Evolutionary conservation across 2,797 vertebrate species (phyloP).

Genomic region (Gallinago nigripennis): DNA sequence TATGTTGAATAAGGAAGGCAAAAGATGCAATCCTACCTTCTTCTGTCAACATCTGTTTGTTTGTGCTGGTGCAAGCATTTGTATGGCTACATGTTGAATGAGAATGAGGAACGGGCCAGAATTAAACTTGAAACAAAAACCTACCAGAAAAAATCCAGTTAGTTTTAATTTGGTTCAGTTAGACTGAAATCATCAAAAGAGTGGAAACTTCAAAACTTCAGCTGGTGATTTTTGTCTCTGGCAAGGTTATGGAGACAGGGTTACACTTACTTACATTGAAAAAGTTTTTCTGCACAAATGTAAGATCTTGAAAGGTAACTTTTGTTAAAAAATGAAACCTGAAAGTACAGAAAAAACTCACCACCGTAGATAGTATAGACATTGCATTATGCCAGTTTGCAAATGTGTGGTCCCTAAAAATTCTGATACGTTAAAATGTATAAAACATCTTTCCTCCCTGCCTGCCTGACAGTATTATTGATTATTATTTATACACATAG

Average conservation of each 20-base stretch:
- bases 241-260: not conserved
- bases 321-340: not conserved
- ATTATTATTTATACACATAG: not conserved
- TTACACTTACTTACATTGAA: not conserved
- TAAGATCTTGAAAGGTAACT: not conserved
- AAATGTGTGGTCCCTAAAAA: not conserved
- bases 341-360: not conserved
- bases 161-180: not conserved
- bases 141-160: not conserved
- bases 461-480: not conserved
- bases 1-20: not conserved
- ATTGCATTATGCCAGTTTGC: not conserved
- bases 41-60: not conserved
- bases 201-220: not conserved
- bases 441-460: not conserved
- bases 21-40: not conserved
- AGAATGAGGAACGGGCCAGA: not conserved
- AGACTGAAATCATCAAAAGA: not conserved
- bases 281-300: not conserved
- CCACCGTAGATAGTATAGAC: not conserved
- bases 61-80: not conserved
- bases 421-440: not conserved
- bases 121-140: not conserved
- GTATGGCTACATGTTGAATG: not conserved
- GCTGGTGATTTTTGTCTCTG: not conserved